These are phyloP conservation scores for Microcebus griseorufus DNA, from an alignment of 2,113 vertebrate species.

Conservation along the genomic window DNA sequence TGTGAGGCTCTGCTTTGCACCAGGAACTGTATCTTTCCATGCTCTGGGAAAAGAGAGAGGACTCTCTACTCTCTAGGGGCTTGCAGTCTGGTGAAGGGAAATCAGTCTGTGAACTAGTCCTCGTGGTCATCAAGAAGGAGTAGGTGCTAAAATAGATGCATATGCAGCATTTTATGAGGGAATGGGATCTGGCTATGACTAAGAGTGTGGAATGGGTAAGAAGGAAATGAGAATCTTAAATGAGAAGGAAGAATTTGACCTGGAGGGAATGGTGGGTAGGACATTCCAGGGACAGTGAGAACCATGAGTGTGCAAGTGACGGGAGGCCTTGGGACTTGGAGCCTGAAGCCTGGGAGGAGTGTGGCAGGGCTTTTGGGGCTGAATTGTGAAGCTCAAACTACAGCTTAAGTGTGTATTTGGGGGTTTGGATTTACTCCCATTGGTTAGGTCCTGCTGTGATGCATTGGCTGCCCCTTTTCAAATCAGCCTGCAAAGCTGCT, in stretches of 20 bases:
- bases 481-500: background rate
- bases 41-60: background rate
- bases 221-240: background rate
- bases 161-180: fast-evolving
- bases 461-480: background rate
- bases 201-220: too few relatives aligned
- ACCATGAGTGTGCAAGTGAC: fast-evolving
- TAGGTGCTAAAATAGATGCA: background rate
- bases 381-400: background rate
- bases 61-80: background rate
- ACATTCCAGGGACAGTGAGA: background rate
- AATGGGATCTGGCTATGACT: background rate
- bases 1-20: background rate
- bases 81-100: background rate
- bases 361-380: background rate
- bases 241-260: background rate
- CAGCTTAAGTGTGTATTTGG: background rate
- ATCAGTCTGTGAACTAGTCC: fast-evolving
- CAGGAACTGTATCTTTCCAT: background rate
- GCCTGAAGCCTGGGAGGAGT: background rate
- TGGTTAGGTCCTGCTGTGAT: background rate
- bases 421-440: background rate
- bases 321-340: background rate
- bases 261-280: background rate
- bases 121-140: background rate